Evolutionary conservation across 2,113 vertebrate species (phyloP).

Genomic region (Electrona antarctica): DNA sequence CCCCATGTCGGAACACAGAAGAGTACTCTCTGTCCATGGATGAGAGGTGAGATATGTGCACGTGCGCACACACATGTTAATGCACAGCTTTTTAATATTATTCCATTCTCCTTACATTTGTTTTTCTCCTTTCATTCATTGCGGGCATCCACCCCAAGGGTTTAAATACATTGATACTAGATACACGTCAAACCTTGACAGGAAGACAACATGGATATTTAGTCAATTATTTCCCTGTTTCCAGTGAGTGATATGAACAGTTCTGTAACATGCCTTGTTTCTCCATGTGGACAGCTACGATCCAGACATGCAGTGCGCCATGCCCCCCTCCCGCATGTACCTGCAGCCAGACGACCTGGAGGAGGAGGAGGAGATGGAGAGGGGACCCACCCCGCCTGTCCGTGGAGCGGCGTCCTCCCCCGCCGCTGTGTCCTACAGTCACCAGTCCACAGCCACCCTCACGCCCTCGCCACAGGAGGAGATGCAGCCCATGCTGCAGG

Average conservation of each 20-base stretch:
- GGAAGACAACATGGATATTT: constrained; percentile 63
- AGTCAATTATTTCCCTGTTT: constrained; percentile 53
- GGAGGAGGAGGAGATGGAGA: constrained; percentile 86
- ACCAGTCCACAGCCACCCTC: constrained; percentile 97
- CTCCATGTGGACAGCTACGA: constrained; percentile 84
- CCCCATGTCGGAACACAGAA: constrained; percentile 86
- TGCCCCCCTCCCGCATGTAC: constrained; percentile 95
- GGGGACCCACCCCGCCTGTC: constrained; percentile 94
- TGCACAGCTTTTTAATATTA: constrained; percentile 23
- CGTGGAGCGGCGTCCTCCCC: constrained; percentile 95
- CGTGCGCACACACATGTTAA: constrained; percentile 5
- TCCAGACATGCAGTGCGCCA: constrained; percentile 89
- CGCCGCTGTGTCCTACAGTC: constrained; percentile 96
- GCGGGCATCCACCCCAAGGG: constrained; percentile 29
- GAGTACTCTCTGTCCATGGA: constrained; percentile 89
- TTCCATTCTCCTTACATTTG: constrained; percentile 17
- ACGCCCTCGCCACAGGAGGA: constrained; percentile 98
- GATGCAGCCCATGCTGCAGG: constrained; percentile 94
- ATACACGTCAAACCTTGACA: constrained; percentile 55
- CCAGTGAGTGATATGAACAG: constrained; percentile 33
- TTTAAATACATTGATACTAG: constrained; percentile 50
- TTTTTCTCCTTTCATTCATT: constrained; percentile 26
- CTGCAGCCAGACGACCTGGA: constrained; percentile 95
- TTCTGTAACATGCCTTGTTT: constrained; percentile 58
- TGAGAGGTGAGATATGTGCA: constrained; percentile 84